Percentiles rank a stretch among this genome's conserved stretches.
phyloP scores from a whole-genome alignment of 2,797 vertebrate genomes.

The Aselliscus stoliczkanus region DNA sequence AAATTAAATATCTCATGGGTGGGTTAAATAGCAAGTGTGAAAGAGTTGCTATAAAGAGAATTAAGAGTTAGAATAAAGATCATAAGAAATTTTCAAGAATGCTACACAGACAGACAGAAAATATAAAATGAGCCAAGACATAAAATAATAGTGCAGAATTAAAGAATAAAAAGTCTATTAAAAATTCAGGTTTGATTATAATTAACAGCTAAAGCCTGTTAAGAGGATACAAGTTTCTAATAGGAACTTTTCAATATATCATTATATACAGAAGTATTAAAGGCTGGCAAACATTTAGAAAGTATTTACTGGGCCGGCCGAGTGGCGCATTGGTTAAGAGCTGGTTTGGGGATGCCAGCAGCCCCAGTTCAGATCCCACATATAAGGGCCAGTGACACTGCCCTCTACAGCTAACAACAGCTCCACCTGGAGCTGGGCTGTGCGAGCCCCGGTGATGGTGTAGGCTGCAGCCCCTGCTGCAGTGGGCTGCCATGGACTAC shows the following conservation, averaged over 20 bases:
- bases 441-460: no score
- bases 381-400: no score
- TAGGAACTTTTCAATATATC: neutral
- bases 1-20: neutral
- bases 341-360: no score
- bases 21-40: neutral
- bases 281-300: neutral
- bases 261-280: neutral
- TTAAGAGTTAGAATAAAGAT: neutral
- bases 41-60: neutral
- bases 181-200: neutral
- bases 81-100: neutral
- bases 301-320: no score
- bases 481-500: no score
- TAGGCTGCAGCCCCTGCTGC: no score
- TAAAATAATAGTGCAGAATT: neutral
- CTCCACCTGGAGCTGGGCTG: no score
- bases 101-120: neutral
- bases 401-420: no score
- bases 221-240: neutral
- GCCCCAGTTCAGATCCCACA: no score
- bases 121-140: neutral
- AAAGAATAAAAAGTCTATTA: neutral
- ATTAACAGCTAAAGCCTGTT: neutral
- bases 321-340: no score